A percentile compares a stretch with the other conserved stretches of the same genome.
Evolutionary conservation across 2,888 invertebrate species (phyloP).

Genomic region (Xanthostigma xanthostigma): DNA sequence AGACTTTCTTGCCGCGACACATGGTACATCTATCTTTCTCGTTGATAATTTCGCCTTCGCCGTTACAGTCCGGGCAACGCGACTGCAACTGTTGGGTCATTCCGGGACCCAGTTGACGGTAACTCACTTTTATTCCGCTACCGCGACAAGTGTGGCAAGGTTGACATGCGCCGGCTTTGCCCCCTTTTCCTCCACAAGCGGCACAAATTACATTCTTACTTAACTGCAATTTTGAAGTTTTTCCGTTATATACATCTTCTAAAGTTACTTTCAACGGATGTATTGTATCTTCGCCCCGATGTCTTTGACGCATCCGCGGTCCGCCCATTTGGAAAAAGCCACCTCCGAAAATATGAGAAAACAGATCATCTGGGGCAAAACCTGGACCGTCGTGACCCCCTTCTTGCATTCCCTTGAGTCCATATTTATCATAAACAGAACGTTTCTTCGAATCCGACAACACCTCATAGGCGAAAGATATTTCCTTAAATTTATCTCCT

Average conservation of each 20-base stretch:
- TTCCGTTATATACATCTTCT: conserved; percentile 85
- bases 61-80: conserved; percentile 45
- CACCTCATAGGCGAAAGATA: conserved; percentile 88
- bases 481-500: conserved; percentile 90
- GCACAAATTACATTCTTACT: conserved; percentile 70
- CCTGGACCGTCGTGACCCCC: conserved; percentile 42
- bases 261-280: conserved; percentile 72
- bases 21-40: conserved; percentile 70
- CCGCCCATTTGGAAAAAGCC: conserved; percentile 42
- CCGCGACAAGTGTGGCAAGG: conserved; percentile 64
- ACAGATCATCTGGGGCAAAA: conserved; percentile 46
- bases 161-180: conserved; percentile 49
- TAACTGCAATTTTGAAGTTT: conserved; percentile 65
- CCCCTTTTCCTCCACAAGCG: conserved; percentile 63
- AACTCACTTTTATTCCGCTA: conserved; percentile 56
- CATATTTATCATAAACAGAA: conserved; percentile 72
- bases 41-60: conserved; percentile 56
- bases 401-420: conserved; percentile 77
- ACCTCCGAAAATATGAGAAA: conserved; percentile 53
- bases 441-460: conserved; percentile 79
- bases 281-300: conserved; percentile 66
- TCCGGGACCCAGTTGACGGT: conserved; percentile 52
- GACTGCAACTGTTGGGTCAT: conserved; percentile 48
- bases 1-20: conserved; percentile 74
- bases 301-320: conserved; percentile 37